Base-by-base conservation (phyloP, 2,888 invertebrate genomes). In the Cabera pusaria region DNA sequence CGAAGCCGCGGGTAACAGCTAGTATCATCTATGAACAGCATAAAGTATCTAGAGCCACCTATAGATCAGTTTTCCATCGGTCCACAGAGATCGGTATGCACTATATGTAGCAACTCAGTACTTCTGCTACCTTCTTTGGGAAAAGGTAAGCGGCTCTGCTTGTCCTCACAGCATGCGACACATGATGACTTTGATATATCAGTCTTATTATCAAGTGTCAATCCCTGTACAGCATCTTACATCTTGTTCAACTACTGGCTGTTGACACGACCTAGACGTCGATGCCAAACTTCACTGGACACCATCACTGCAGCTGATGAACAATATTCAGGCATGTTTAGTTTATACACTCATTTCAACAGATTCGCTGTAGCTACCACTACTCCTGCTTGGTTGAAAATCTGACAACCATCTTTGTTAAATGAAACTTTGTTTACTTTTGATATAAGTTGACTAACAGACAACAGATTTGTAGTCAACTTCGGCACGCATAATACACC, bases 401-500 rank as follows among this genome's bases (percentile, higher is more conserved):
- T n/a, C n/a, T 19, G 6, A 19, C 19, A 19, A n/a, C 14, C 25
- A 16, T 24, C 6, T 16, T 2, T 28, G 4, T 19, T n/a, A n/a
- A n/a, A n/a, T n/a, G n/a, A 0, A 0, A 55, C 49, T 16, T 11
- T 44, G 11, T 52, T 55, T 0, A 49, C 44, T n/a, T 35, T 45
- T 1, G 17, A 17, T 2, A 54, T 42, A 0, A 58, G 17, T 25
- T 52, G 32, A 21, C 64, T 61, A 0, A 61, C 57, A 0, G 47
- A 52, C 1, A 52, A 4, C 0, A 52, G 5, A 4, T 45, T 51
- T 1, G 45, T 52, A 0, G 46, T 42, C 0, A 64, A 20, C 3
- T 28, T 44, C 3, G 56, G 60, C 1, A 60, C 42, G 25, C 52
- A 64, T 7, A 59, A 23, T 0, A 59, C 52, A 6, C 44, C 25